phyloP scores from a whole-genome alignment of 2,797 vertebrate species.

The Chrysocyon brachyurus region DNA sequence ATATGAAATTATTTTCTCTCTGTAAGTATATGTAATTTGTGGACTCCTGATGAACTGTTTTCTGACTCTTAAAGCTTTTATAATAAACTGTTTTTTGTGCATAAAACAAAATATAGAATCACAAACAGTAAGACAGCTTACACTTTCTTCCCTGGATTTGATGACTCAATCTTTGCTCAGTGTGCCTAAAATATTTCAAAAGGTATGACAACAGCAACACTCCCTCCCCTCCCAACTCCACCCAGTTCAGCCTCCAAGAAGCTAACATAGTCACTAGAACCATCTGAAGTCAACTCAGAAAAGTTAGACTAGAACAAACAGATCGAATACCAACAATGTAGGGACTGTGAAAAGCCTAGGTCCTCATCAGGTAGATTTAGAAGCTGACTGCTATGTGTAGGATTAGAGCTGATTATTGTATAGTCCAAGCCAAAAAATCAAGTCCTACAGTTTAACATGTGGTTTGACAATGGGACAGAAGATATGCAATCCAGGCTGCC shows the following conservation, averaged over 20 bases:
- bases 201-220: neutral
- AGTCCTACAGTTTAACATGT: neutral
- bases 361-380: neutral
- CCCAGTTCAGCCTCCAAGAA: neutral
- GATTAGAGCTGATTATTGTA: neutral
- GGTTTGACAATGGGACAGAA: neutral
- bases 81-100: neutral
- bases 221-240: neutral
- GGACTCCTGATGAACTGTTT: neutral
- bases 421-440: slow-evolving; percentile 16
- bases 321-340: neutral
- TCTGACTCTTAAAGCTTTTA: slow-evolving; percentile 40
- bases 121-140: neutral
- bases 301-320: neutral
- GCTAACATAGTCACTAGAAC: neutral
- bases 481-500: neutral
- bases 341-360: neutral
- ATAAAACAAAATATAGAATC: neutral
- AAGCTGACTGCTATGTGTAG: neutral
- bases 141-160: neutral
- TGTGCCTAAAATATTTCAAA: neutral
- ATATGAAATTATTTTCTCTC: neutral
- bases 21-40: neutral
- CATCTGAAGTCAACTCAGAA: neutral
- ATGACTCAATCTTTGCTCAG: neutral